phyloP scores from a whole-genome alignment of 2,797 vertebrate genomes.

The Neolamprologus multifasciatus region DNA sequence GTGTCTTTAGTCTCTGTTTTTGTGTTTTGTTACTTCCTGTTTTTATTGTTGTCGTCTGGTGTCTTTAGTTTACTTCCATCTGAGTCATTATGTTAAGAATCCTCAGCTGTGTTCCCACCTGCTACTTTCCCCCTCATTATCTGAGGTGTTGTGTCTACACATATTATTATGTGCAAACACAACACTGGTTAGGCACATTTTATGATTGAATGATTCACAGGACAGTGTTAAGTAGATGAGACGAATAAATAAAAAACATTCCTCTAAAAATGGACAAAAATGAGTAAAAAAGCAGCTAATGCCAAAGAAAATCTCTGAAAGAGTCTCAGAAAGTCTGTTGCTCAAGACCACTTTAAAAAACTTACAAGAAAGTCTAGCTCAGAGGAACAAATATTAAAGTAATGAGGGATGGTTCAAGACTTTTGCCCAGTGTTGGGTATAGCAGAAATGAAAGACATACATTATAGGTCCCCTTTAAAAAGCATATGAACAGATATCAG shows the following conservation, averaged over 20 bases:
- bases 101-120: background rate
- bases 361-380: background rate
- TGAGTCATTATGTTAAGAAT: background rate
- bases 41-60: background rate
- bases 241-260: background rate
- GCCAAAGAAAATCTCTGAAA: background rate
- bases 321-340: background rate
- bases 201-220: background rate
- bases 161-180: background rate
- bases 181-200: background rate
- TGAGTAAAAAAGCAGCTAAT: background rate
- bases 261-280: background rate
- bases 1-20: background rate
- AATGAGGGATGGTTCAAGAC: background rate
- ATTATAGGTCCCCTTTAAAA: background rate
- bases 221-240: background rate
- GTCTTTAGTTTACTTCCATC: background rate
- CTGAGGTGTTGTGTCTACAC: background rate
- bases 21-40: background rate
- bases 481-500: background rate
- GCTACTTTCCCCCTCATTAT: background rate
- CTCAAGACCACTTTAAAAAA: background rate
- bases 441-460: background rate
- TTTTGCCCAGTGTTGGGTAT: background rate
- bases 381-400: background rate